Percentiles rank a stretch among this genome's conserved stretches.
These are phyloP conservation scores for Perodicticus potto DNA, from an alignment of 2,797 vertebrate species.

Conservation along the genomic window DNA sequence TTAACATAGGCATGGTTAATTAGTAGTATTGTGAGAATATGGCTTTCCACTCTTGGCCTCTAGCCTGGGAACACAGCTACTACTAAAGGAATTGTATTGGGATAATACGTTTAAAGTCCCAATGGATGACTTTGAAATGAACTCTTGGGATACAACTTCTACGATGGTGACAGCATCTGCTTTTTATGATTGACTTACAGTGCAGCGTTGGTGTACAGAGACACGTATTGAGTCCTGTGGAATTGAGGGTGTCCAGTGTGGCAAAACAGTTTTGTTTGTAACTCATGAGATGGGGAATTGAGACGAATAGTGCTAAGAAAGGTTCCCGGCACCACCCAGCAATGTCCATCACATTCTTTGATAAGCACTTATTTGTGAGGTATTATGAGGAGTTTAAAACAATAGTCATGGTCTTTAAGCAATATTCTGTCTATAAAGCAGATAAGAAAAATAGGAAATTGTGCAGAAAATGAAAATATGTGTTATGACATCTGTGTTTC, in stretches of 20 bases:
- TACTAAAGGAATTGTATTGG: neutral
- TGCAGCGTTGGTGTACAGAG: neutral
- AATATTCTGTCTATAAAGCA: neutral
- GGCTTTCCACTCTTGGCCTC: neutral
- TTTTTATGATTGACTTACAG: neutral
- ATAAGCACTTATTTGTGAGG: neutral
- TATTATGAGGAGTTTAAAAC: slow-evolving; percentile 18
- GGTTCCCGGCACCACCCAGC: neutral
- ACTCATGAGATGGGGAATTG: neutral
- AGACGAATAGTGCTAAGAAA: neutral
- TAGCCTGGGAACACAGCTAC: neutral
- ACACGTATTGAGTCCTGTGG: neutral
- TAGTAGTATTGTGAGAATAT: slow-evolving; percentile 24
- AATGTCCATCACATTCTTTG: neutral
- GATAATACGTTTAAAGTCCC: neutral
- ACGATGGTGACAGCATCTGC: neutral
- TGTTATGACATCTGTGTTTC: neutral
- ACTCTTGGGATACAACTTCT: neutral
- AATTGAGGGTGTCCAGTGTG: neutral
- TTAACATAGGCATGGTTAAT: neutral
- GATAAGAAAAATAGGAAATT: slow-evolving; percentile 28
- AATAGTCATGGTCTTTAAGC: neutral
- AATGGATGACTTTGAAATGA: slow-evolving; percentile 23
- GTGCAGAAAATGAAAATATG: slow-evolving; percentile 4
- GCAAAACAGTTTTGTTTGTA: slow-evolving; percentile 34